Base-by-base conservation (phyloP, 92 coral and sea anemone genomes). In the Metridium senile region DNA sequence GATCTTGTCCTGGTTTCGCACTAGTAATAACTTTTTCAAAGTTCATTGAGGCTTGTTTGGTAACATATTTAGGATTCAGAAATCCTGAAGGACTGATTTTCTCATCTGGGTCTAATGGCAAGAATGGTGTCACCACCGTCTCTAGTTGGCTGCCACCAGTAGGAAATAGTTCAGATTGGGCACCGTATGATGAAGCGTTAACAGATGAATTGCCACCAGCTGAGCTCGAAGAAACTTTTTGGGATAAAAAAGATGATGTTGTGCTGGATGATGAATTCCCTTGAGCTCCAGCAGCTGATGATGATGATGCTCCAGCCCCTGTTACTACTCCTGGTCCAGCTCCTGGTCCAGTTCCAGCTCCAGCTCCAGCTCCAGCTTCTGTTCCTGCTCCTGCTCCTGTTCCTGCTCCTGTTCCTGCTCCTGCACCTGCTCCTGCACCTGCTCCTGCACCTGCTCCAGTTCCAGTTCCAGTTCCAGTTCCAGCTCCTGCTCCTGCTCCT, bases 1-100 rank as follows among this genome's bases (percentile, higher is more conserved):
- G 72, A 26, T 76, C 83, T 33, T 76, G 70, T 23, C 83, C 87
- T 8, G 65, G 77, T 25, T 70, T 76, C 22, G 87, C 65, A 21
- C 47, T 58, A 33, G 26, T 59, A 1, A 26, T 28, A 22, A 19
- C 8, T 19, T 59, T 6, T 8, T 1, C 2, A 9, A 59, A 22
- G 22, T 59, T 6, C 65, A 59, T 10, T 0, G 65, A n/a, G 8
- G 29, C 65, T 23, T 59, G 29, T 22, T 59, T 59, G 22, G 13
- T 59, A 10, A 10, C 28, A 59, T n/a, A 59, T 26, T 59, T 59
- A 6, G 65, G 65, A 59, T 59, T 59, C 65, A 59, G 22, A 26
- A 59, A 59, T 22, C 65, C 65, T 21, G 65, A 22, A 7, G 65
- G 65, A 1, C 27, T 59, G 16, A 59, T 16, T 59, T 28, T 22